A percentile compares a stretch with the other conserved stretches of the same genome.
These are phyloP conservation scores for Acanthopleura granulata DNA, from an alignment of 2,888 invertebrate species.

Conservation along the genomic window DNA sequence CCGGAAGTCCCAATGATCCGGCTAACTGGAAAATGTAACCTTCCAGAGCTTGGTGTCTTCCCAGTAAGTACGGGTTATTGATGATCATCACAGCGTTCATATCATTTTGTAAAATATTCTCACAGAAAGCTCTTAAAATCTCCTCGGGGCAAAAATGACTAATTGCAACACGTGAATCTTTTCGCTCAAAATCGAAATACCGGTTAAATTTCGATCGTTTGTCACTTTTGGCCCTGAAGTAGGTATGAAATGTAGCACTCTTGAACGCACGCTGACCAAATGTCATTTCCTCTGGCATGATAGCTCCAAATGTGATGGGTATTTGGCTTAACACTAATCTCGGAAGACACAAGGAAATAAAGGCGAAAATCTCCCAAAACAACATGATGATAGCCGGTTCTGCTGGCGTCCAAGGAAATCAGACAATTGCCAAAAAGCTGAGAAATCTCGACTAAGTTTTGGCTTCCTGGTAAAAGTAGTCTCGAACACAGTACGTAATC, in stretches of 20 bases:
- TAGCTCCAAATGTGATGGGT: constrained; percentile 14
- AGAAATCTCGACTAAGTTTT: no score
- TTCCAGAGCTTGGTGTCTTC: constrained; percentile 91
- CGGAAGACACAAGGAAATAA: neutral
- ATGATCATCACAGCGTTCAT: constrained; percentile 83
- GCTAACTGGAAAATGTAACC: constrained; percentile 94
- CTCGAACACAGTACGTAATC: no score
- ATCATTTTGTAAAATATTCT: constrained; percentile 48
- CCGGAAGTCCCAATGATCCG: constrained; percentile 94
- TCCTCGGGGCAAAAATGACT: constrained; percentile 40
- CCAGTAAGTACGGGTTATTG: constrained; percentile 83
- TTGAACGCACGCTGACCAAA: neutral
- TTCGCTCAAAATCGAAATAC: neutral
- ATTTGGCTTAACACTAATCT: neutral
- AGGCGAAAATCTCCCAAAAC: neutral
- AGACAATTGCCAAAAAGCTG: no score
- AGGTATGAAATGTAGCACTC: neutral
- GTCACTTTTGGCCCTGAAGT: neutral
- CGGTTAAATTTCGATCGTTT: neutral
- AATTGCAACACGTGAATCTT: neutral
- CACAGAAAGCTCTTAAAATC: constrained; percentile 58
- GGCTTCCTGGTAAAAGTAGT: no score
- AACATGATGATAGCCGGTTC: neutral
- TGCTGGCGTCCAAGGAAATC: no score
- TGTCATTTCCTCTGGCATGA: neutral